Evolutionary conservation across 1,140 invertebrate genomes (phyloP).

Genomic region (Meloidogyne floridensis): DNA sequence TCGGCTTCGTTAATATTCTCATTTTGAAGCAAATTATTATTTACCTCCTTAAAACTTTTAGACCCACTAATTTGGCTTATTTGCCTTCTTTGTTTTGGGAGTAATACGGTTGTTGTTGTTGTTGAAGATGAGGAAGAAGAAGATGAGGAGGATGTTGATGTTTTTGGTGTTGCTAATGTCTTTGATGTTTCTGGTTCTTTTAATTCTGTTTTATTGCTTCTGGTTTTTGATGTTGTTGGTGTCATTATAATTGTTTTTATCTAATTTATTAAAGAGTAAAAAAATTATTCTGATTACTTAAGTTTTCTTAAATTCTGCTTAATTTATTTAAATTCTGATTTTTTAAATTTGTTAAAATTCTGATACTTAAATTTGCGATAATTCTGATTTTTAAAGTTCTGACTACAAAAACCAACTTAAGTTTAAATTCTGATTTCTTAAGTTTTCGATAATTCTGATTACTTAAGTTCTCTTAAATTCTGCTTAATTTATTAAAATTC

Average conservation of each 20-base stretch:
- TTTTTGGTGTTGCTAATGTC: background rate
- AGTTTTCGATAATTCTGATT: no score
- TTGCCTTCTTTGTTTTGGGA: conserved; percentile 26
- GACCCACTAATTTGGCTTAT: conserved; percentile 24
- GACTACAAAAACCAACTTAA: no score
- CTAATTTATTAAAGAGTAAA: background rate
- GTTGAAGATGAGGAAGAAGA: background rate
- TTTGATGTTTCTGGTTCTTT: conserved; percentile 1
- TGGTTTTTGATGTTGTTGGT: background rate
- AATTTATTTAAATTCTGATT: no score
- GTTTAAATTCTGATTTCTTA: no score
- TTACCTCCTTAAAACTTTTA: conserved; percentile 16
- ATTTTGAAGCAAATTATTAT: conserved; percentile 3
- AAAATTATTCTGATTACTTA: no score
- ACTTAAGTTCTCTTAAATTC: no score
- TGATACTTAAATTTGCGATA: no score
- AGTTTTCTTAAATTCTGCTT: no score
- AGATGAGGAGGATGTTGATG: background rate
- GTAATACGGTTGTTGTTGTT: conserved; percentile 31
- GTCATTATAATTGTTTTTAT: conserved; percentile 1
- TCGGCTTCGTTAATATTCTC: background rate
- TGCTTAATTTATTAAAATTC: background rate
- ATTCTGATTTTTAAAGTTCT: no score
- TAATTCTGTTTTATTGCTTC: background rate
- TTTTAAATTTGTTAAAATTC: no score